Percentiles rank a stretch among this genome's conserved stretches.
Evolutionary conservation across 2,888 invertebrate species (phyloP).

Genomic region (Drosophila affinis): DNA sequence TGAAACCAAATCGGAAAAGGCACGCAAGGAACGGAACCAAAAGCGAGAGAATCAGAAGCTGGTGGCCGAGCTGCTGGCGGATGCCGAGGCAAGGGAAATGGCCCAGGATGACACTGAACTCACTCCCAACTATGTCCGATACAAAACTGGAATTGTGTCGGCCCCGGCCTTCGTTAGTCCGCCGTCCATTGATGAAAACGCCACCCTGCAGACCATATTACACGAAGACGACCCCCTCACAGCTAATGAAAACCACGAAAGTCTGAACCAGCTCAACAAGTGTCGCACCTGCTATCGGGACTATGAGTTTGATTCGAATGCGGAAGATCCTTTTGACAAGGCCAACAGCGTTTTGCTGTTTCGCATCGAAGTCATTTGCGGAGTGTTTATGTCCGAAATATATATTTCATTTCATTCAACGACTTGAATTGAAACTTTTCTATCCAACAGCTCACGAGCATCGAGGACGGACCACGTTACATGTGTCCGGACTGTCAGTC

Average conservation of each 20-base stretch:
- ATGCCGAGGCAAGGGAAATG: slow-evolving; percentile 42
- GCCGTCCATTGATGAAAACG: too few species aligned
- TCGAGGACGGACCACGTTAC: slow-evolving; percentile 14
- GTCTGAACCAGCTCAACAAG: slow-evolving; percentile 1
- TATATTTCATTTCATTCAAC: too few species aligned
- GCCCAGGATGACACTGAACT: slow-evolving; percentile 25
- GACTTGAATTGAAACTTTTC: neutral
- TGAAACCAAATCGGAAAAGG: slow-evolving; percentile 45
- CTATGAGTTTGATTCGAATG: slow-evolving; percentile 17
- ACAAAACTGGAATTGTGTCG: slow-evolving; percentile 18
- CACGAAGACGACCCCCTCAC: slow-evolving; percentile 49
- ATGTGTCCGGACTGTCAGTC: slow-evolving; percentile 47
- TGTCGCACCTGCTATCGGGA: slow-evolving; percentile 57
- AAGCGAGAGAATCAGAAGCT: slow-evolving; percentile 53
- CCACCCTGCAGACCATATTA: too few species aligned
- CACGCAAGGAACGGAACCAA: slow-evolving; percentile 46
- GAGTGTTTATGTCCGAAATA: slow-evolving; percentile 47
- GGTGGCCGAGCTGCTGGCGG: slow-evolving; percentile 57
- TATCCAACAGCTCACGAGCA: slow-evolving; percentile 37
- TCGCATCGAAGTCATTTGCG: slow-evolving; percentile 70
- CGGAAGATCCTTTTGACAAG: slow-evolving; percentile 49
- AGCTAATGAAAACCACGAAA: slow-evolving; percentile 8
- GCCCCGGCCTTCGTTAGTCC: slow-evolving; percentile 28
- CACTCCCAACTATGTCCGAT: slow-evolving; percentile 16
- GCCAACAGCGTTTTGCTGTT: slow-evolving; percentile 56